Percentiles rank a stretch among this genome's conserved stretches.
These are phyloP conservation scores for Metaphire vulgaris DNA, from an alignment of 1,140 invertebrate species.

Conservation along the genomic window DNA sequence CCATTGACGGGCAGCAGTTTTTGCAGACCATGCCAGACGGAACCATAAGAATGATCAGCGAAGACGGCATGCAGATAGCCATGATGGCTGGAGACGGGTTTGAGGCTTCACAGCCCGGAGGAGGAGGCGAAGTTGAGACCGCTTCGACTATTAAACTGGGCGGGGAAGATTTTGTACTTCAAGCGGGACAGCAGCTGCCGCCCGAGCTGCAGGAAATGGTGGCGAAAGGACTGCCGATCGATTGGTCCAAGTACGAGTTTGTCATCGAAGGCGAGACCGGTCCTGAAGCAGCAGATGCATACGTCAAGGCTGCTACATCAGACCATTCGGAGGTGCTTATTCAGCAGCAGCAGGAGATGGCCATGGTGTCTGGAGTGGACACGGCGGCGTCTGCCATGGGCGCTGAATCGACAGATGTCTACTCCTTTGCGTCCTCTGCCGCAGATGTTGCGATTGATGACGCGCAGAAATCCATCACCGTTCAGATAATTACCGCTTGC, in stretches of 20 bases:
- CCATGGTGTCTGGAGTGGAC: not conserved
- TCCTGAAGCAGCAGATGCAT: not conserved
- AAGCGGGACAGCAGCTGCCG: slow-evolving; percentile 13
- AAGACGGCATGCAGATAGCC: slow-evolving; percentile 14
- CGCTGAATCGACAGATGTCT: no score
- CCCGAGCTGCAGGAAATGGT: slow-evolving; percentile 21
- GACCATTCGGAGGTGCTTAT: not conserved
- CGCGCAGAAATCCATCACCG: not conserved
- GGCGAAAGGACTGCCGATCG: slow-evolving; percentile 14
- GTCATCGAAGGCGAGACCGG: slow-evolving; percentile 15
- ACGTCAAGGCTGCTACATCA: not conserved
- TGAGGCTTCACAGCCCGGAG: no score
- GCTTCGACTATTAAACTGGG: slow-evolving; percentile 13
- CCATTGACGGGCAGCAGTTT: not conserved
- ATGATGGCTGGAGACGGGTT: slow-evolving; percentile 11
- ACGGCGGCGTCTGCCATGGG: no score
- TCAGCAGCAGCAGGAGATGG: not conserved
- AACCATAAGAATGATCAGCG: not conserved
- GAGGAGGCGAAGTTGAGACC: no score
- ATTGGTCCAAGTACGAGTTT: slow-evolving; percentile 18
- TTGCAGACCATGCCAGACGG: not conserved
- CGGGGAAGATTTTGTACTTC: slow-evolving; percentile 18
- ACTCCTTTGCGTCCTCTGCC: not conserved
- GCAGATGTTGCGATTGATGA: not conserved
- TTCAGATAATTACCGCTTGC: slow-evolving; percentile 3